Conservation (phyloP, 2,797 vertebrate genomes). For the Sphenopsis melanotis region DNA sequence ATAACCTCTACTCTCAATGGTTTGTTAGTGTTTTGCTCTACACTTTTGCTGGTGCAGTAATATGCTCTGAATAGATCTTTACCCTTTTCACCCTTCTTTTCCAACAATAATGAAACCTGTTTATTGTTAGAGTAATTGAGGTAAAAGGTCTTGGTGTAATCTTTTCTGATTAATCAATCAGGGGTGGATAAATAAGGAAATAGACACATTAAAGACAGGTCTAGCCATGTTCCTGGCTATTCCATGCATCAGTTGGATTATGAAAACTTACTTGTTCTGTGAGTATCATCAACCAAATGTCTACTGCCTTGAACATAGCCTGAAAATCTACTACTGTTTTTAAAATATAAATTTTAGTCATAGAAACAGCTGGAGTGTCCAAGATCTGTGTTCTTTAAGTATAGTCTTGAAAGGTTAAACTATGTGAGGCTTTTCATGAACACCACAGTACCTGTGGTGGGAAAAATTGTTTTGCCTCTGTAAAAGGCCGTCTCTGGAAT, state of each 20-base stretch:
- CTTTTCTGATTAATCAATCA: neutral
- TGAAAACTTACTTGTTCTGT: neutral
- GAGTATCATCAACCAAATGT: neutral
- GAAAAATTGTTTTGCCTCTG: neutral
- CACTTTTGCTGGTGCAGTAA: neutral
- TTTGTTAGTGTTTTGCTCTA: neutral
- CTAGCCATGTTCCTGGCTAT: neutral
- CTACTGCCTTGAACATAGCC: neutral
- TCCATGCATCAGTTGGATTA: accelerated
- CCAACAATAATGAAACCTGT: neutral
- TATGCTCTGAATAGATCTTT: neutral
- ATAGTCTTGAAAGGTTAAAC: neutral
- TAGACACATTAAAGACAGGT: neutral
- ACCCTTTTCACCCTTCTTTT: neutral
- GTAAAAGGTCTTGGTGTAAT: neutral
- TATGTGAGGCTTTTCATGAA: neutral
- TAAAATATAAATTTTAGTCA: neutral
- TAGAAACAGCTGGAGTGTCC: neutral
- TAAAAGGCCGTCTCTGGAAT: neutral
- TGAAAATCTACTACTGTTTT: neutral
- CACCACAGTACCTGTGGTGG: accelerated
- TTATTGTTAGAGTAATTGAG: neutral
- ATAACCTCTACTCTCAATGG: neutral
- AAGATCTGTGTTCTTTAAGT: neutral
- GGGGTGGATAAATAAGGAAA: neutral